Evolutionary conservation across 2,888 invertebrate species (phyloP), one percentile per base, ranked within the genome.

Genomic region (Eupithecia exiguata): DNA sequence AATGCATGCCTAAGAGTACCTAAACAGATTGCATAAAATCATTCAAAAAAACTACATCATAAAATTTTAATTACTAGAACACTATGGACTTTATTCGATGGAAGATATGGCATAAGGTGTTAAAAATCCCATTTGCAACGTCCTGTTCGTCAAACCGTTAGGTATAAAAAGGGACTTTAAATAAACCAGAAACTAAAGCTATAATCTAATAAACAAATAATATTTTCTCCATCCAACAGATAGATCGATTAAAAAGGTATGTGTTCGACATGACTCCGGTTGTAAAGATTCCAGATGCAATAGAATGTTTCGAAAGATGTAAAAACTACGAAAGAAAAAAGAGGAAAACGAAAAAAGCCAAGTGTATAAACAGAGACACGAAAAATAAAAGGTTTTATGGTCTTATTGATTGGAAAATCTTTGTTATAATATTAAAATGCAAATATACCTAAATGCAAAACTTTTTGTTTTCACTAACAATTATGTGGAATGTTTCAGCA

Each of bases 261-360:
- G 82, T 93, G 30, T 82, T 87, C 84, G 89, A 92, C 80, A 86
- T 91, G 81, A 86, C 76, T 30, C 90, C 92, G 3, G 77, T 91
- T 46, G 88, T 89, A 0, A 79, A 88, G 76, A 86, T 93, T 77
- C 75, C 88, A 25, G 92, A 94, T 49, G 93, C 94, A 49, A 80
- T 91, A 68, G 77, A 83, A 75, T 90, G 87, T 83, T 93, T 93
- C 74, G 86, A 87, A 84, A 84, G 72, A 49, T 69, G 77, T 73
- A 88, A 78, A 79, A 63, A 71, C 49, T 49, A 36, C 75, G 73
- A 87, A 78, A 79, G 63, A 74, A 40, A 67, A 71, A 63, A 67
- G 76, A 70, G 21, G 10, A 68, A 80, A 70, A 25, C 5, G n/a
- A 9, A 21, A 12, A 66, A 75, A 74, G 14, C 66, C 70, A 73